Evolutionary conservation across 1,140 invertebrate species (phyloP), one percentile per base, ranked within the genome.

Genomic region (Caerostris extrusa): DNA sequence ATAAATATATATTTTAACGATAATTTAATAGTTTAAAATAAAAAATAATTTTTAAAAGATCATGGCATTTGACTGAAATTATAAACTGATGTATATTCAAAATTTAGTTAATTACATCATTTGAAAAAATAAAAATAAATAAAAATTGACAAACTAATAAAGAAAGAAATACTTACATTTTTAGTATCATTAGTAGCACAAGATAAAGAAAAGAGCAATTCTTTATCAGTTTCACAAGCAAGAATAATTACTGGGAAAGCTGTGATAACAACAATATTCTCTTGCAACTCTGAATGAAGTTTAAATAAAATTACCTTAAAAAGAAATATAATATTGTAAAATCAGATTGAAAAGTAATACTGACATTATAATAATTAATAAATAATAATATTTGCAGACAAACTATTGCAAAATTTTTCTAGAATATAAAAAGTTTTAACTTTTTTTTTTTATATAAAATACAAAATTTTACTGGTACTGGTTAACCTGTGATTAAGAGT

Each of bases 201-300:
- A 61, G 7, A 58, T 53, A 90, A 69, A 10, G 86, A 83, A 56
- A 90, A 85, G 7, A n/a, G 10, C 10, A 94, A 69, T 34, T 90
- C 81, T n/a, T 55, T 12, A n/a, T 67, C 17, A 50, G 60, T 57
- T 57, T 90, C 86, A 61, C 60, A 90, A 50, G 50, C 3, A 12
- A 94, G 34, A 50, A 6, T 82, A n/a, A 94, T 53, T 2, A 64
- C 1, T 14, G 93, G 93, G 69, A 94, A 94, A 57, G 64, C 88
- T 12, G 93, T 94, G 3, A 94, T 82, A 85, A 94, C 64, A 58
- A 90, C 10, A 58, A 94, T 94, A 67, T 87, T 71, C 64, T 94
- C 77, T 50, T 90, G 87, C 67, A 94, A 55, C 56, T 94, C 93
- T 67, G 93, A 82, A 60, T 81, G 67, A 0, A 94, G n/a, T n/a